Evolutionary conservation across 2,797 vertebrate genomes (phyloP).

Genomic region (Hephaestus fuliginosus): DNA sequence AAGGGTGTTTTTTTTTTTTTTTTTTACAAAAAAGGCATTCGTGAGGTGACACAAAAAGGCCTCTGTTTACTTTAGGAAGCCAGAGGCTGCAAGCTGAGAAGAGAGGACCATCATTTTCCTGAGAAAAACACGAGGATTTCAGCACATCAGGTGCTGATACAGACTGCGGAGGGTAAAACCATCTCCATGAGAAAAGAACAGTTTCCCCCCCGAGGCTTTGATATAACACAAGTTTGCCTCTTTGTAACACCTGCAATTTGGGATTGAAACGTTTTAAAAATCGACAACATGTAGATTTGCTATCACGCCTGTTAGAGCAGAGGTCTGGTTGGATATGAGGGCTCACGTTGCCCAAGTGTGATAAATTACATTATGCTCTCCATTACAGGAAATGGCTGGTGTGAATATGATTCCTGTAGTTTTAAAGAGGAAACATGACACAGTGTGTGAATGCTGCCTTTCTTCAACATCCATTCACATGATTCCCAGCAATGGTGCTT

Average conservation of each 20-base stretch:
- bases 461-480: constrained; percentile 70
- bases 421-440: constrained; percentile 25
- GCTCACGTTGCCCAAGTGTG: constrained; percentile 1
- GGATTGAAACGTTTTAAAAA: constrained; percentile 19
- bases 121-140: constrained; percentile 78
- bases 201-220: constrained; percentile 51
- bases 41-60: constrained; percentile 73
- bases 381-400: background rate
- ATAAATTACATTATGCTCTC: constrained; percentile 30
- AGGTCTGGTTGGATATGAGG: constrained; percentile 14
- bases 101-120: constrained; percentile 44
- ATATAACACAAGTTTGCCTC: constrained; percentile 48
- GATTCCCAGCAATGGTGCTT: constrained; percentile 52
- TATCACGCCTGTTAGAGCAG: constrained; percentile 8
- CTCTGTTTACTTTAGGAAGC: constrained; percentile 67
- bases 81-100: constrained; percentile 59
- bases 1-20: constrained; percentile 62
- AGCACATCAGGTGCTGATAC: constrained; percentile 65
- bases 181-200: constrained; percentile 69
- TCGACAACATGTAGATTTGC: background rate
- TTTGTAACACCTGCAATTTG: constrained; percentile 54
- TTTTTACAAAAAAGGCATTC: constrained; percentile 45
- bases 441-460: constrained; percentile 56
- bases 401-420: constrained; percentile 17
- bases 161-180: constrained; percentile 51